Evolutionary conservation across 2,113 vertebrate genomes (phyloP).

Genomic region (Poecile atricapillus): DNA sequence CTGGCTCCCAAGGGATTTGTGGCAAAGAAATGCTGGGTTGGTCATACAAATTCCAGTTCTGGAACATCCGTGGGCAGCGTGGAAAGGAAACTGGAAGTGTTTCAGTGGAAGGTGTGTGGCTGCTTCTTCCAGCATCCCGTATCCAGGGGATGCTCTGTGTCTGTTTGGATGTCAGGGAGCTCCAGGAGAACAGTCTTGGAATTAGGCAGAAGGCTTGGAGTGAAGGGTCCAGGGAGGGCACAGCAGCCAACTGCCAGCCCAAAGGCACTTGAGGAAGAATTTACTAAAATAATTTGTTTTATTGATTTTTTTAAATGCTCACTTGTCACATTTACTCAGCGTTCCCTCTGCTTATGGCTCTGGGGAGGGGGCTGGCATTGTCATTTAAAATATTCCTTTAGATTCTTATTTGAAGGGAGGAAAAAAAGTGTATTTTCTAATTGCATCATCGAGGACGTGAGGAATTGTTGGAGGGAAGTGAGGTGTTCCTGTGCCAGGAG

Average conservation of each 20-base stretch:
- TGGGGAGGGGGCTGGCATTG: neutral
- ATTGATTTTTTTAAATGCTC: neutral
- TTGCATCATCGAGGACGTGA: neutral
- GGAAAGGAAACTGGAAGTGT: neutral
- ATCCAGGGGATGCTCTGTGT: neutral
- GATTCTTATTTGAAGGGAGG: neutral
- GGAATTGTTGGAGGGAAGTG: neutral
- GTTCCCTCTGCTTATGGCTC: neutral
- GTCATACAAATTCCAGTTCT: neutral
- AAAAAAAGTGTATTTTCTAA: accelerated
- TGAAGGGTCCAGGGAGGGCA: neutral
- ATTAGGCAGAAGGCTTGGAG: neutral
- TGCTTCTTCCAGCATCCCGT: neutral
- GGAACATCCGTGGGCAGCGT: accelerated
- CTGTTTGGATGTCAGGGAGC: accelerated
- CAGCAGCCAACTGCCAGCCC: neutral
- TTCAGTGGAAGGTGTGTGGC: neutral
- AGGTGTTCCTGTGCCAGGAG: neutral
- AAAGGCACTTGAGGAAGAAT: constrained; percentile 41
- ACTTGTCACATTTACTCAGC: neutral
- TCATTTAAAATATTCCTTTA: neutral
- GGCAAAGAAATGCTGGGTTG: neutral
- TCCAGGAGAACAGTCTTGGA: neutral
- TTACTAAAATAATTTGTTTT: neutral
- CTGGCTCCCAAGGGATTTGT: neutral